Evolutionary conservation across 2,888 invertebrate genomes (phyloP).

Genomic region (Apodemia hepburni): DNA sequence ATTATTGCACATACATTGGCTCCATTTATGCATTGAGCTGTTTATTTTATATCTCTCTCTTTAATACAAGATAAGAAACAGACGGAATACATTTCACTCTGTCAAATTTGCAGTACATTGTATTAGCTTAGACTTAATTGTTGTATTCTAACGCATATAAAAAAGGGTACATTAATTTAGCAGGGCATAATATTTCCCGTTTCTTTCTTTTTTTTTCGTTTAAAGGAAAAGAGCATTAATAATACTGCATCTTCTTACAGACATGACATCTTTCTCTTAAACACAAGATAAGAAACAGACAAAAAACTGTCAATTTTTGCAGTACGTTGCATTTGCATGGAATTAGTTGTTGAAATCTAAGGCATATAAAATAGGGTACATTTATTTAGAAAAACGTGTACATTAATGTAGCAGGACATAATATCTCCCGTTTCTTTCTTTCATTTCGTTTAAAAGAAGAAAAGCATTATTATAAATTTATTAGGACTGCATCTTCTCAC

Average conservation of each 20-base stretch:
- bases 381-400: neutral
- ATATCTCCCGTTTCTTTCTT: too few relatives aligned
- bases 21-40: neutral
- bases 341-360: neutral
- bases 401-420: neutral
- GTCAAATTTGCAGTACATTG: neutral
- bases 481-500: too few relatives aligned
- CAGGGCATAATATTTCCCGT: neutral
- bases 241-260: too few relatives aligned
- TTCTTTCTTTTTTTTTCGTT: too few relatives aligned
- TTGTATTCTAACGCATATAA: neutral
- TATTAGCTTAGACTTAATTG: neutral
- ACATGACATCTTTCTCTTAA: too few relatives aligned
- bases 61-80: neutral
- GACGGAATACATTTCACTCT: neutral
- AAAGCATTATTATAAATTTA: too few relatives aligned
- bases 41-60: neutral
- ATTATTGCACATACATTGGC: neutral
- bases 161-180: neutral
- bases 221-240: too few relatives aligned
- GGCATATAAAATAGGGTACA: neutral
- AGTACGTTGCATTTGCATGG: neutral
- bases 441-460: too few relatives aligned
- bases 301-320: neutral
- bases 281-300: neutral